A percentile compares a stretch with the other conserved stretches of the same genome.
phyloP scores from a whole-genome alignment of 2,888 invertebrate species.

The Malthinus flaveolus region DNA sequence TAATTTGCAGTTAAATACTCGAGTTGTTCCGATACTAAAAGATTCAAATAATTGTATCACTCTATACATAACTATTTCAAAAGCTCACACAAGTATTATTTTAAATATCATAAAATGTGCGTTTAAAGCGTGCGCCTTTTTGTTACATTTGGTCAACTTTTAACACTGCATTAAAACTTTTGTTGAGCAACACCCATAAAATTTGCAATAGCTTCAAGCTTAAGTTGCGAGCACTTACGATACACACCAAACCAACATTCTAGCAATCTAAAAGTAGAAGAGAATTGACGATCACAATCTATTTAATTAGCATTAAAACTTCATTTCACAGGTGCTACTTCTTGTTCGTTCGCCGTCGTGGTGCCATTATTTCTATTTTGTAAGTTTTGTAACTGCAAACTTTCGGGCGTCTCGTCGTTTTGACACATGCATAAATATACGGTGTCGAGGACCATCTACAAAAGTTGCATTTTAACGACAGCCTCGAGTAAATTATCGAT shows the following conservation, averaged over 20 bases:
- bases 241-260: background rate
- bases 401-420: conserved; percentile 80
- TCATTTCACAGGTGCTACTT: conserved; percentile 22
- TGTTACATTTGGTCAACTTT: conserved; percentile 1
- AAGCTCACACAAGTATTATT: background rate
- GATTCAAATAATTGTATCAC: background rate
- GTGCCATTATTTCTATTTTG: conserved; percentile 16
- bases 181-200: background rate
- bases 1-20: no score
- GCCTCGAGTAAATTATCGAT: background rate
- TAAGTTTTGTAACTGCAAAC: conserved; percentile 77
- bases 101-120: background rate
- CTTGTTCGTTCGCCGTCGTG: conserved; percentile 10
- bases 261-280: background rate
- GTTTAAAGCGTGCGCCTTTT: conserved; percentile 1
- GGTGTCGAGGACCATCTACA: conserved; percentile 92
- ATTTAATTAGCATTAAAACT: background rate
- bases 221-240: background rate
- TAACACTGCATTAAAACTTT: background rate
- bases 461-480: conserved; percentile 26
- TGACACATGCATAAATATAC: conserved; percentile 93
- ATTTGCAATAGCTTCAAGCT: background rate
- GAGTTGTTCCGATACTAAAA: no score
- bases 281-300: background rate
- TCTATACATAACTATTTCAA: background rate